Evolutionary conservation across 2,113 vertebrate species (phyloP), one percentile per base, ranked within the genome.

Genomic region (Ptilonorhynchus violaceus): DNA sequence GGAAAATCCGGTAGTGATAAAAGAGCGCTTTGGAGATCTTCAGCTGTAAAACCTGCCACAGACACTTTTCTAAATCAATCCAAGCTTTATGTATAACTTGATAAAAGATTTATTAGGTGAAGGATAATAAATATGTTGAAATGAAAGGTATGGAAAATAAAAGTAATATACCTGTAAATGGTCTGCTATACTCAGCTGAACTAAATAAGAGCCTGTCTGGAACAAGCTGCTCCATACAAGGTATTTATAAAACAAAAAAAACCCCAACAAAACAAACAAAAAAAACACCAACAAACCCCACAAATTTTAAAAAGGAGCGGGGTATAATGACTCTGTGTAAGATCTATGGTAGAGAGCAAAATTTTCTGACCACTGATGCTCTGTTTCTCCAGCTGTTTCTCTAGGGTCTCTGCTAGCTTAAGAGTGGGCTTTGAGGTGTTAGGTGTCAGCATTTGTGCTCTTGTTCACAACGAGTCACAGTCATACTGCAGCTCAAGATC

Each of bases 91-190:
- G 55, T 79, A 81, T 82, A 97, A 94, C 80, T 95, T 94, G 95
- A 96, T 94, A 97, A 97, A 97, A 95, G 79, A 97, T 97, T 98
- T 98, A 97, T 96, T 96, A 89, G 91, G 97, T 96, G 93, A 85
- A 77, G 58, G 55, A 85, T 94, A 94, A 93, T 62, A 92, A 95
- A 95, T 91, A 94, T 17, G 44, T 80, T 93, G 41, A 60, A 89
- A 95, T 93, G 33, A 92, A 95, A 72, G 42, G 47, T 53, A 93
- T 74, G 77, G 90, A 93, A 97, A 97, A 95, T 93, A 84, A 94
- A 95, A 91, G 53, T 79, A 62, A 70, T 81, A 92, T 93, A 97
- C 59, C 56, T 94, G 35, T 76, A 94, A 92, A 76, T 73, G 53
- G 31, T 78, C 69, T 79, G 66, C 56, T 86, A 19, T 67, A 20